A percentile compares a stretch with the other conserved stretches of the same genome.
Conservation (phyloP, 2,113 vertebrate genomes). For the Rallus limicola region DNA sequence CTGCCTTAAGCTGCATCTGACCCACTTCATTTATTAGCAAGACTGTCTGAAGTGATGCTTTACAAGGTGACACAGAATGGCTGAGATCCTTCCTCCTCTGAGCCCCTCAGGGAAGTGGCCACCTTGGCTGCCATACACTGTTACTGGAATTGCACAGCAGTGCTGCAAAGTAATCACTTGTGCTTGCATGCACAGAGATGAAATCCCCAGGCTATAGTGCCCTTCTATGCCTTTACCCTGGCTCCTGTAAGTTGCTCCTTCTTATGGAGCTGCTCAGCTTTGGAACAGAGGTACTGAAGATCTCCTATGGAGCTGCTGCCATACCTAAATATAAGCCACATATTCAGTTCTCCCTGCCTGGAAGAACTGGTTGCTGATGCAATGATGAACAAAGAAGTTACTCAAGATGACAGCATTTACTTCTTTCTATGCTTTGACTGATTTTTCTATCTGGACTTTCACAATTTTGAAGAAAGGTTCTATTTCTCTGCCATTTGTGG, state of each 20-base stretch:
- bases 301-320: not conserved
- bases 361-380: not conserved
- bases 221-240: constrained; percentile 23
- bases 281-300: not conserved
- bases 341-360: not conserved
- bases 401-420: not conserved
- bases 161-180: constrained; percentile 20
- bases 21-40: constrained; percentile 57
- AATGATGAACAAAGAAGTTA: not conserved
- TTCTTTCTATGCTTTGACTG: not conserved
- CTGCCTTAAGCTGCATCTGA: constrained; percentile 57
- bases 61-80: constrained; percentile 62
- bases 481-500: not conserved
- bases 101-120: constrained; percentile 62
- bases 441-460: not conserved
- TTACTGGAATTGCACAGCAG: constrained; percentile 53
- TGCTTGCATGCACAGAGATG: not conserved
- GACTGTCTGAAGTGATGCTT: constrained; percentile 48
- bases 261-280: not conserved
- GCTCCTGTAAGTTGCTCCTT: constrained; percentile 32
- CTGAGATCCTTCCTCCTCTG: constrained; percentile 72
- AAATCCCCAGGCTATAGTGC: constrained; percentile 4
- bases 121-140: constrained; percentile 71
- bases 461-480: not conserved
- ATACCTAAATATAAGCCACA: not conserved